Base-by-base conservation (phyloP, 2,797 vertebrate genomes). In the Pseudopleuronectes americanus region DNA sequence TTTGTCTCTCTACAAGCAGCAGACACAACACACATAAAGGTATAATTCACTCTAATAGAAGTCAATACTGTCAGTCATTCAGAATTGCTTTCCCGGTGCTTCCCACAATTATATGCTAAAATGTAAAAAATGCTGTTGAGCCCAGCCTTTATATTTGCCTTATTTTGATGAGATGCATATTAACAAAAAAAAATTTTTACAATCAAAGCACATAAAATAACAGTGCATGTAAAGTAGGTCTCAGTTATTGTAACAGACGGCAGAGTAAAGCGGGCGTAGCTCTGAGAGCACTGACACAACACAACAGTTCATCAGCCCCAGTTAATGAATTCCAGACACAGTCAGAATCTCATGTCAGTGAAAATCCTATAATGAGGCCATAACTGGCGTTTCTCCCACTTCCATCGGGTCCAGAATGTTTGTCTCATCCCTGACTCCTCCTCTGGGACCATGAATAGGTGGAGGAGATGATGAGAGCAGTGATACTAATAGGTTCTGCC, bases 401-500 rank as follows among this genome's bases (percentile, higher is more conserved):
- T 23, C 43, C 19, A 48, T 73, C 19, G 60, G 52, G 43, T n/a
- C 8, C 51, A 1, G 26, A 41, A 17, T 33, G 58, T 43, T 52
- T 7, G 4, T 36, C 5, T 54, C n/a, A 68, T 56, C n/a, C 24
- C 52, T 45, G 26, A 63, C 60, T 28, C 63, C 21, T 28, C 59
- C 19, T n/a, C 22, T 68, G 53, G 31, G 56, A 69, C 31, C 48
- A 26, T 74, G 52, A 83, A 66, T n/a, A 54, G 78, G 49, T 43
- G 43, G 22, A 54, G 56, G 69, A 41, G 41, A 86, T 86, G 79
- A 88, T 81, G 77, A 74, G 66, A 64, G 51, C 31, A 28, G 59
- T 61, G 64, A 84, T 67, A 10, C 23, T 68, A 82, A 87, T 78
- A 22, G 48, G 23, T 48, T 60, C 77, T 57, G 64, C 75, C 77